Conservation (phyloP, 2,888 invertebrate species). For the Furcula furcula region DNA sequence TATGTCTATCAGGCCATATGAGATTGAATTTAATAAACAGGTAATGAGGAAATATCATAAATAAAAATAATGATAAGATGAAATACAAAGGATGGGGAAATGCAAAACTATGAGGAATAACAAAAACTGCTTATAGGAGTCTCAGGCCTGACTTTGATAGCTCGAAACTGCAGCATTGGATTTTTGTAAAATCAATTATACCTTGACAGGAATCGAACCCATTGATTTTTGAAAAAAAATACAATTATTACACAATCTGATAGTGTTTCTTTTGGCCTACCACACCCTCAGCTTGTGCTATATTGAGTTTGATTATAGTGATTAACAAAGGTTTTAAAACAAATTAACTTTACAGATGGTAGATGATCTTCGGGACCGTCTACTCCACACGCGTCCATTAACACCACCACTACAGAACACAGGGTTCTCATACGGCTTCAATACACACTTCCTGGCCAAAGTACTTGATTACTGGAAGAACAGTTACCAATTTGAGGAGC, state of each 20-base stretch:
- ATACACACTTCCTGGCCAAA: conserved; percentile 84
- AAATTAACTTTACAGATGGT: conserved; percentile 72
- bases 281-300: too few relatives aligned
- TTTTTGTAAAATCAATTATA: too few relatives aligned
- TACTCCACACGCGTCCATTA: conserved; percentile 70
- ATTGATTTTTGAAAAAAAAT: too few relatives aligned
- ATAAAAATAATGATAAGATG: too few relatives aligned
- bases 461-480: conserved; percentile 90
- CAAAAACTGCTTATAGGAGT: neutral
- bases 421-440: conserved; percentile 92
- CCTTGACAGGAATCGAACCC: too few relatives aligned
- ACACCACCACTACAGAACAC: conserved; percentile 84
- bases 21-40: conserved; percentile 82
- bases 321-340: too few relatives aligned
- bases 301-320: too few relatives aligned
- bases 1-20: conserved; percentile 79
- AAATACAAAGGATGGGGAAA: neutral
- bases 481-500: conserved; percentile 84
- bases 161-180: neutral
- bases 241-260: too few relatives aligned
- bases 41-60: too few relatives aligned
- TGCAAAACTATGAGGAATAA: neutral
- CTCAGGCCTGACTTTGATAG: neutral
- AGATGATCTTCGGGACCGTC: conserved; percentile 77
- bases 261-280: too few relatives aligned